A percentile compares a stretch with the other conserved stretches of the same genome.
Conservation (phyloP, 2,113 vertebrate genomes). For the Erinaceus europaeus region DNA sequence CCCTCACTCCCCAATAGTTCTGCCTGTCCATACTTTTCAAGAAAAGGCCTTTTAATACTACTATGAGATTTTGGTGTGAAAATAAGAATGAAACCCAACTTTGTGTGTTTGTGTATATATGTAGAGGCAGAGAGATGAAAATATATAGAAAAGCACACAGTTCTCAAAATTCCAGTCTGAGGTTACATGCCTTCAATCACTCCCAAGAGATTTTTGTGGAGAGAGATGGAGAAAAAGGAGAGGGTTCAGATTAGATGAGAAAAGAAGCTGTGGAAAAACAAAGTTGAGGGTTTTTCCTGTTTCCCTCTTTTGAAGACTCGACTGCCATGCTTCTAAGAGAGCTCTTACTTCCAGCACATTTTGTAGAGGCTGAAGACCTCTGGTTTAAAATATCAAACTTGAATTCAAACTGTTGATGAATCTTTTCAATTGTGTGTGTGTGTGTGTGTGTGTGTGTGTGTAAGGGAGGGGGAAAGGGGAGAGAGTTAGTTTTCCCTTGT, state of each 20-base stretch:
- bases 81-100: constrained; percentile 44
- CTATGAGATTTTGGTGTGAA: constrained; percentile 20
- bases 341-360: neutral
- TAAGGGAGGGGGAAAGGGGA: too few relatives aligned
- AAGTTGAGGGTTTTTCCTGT: neutral
- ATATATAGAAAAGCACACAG: neutral
- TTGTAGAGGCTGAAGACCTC: neutral
- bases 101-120: neutral
- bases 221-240: neutral
- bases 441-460: too few relatives aligned
- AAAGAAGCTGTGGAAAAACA: constrained; percentile 45
- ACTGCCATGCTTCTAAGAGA: constrained; percentile 8
- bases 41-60: neutral
- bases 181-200: constrained; percentile 37
- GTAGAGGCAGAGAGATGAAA: neutral
- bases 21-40: neutral
- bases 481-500: too few relatives aligned
- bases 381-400: constrained; percentile 2
- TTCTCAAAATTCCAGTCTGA: constrained; percentile 55
- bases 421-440: neutral
- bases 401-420: neutral
- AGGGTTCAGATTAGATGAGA: constrained; percentile 25
- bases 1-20: neutral
- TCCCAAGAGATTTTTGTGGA: constrained; percentile 43
- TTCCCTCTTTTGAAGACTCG: neutral